phyloP scores from a whole-genome alignment of 1,140 invertebrate genomes.

The Zaprionus taronus region DNA sequence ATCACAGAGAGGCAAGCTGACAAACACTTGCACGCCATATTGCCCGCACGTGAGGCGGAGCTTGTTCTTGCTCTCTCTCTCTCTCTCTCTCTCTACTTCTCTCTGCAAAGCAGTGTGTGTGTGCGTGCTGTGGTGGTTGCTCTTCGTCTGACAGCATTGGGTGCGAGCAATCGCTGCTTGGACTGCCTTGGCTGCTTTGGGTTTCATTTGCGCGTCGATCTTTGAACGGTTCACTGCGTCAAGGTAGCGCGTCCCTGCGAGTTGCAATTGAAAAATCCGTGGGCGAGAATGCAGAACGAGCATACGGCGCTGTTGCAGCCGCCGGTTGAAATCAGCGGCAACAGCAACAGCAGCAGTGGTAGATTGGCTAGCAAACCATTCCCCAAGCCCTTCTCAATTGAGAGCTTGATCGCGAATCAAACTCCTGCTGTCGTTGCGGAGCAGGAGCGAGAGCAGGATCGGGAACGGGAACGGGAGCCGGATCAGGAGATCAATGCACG shows the following conservation, averaged over 20 bases:
- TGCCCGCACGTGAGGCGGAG: slow-evolving; percentile 63
- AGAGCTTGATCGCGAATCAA: slow-evolving; percentile 81
- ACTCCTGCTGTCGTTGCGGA: slow-evolving; percentile 45
- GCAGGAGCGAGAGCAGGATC: slow-evolving; percentile 29
- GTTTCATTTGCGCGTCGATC: slow-evolving; percentile 73
- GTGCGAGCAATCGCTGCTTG: slow-evolving; percentile 28
- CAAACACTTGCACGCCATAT: slow-evolving; percentile 74
- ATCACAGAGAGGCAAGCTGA: slow-evolving; percentile 37
- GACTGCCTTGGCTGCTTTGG: slow-evolving; percentile 31
- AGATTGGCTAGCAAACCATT: slow-evolving; percentile 69
- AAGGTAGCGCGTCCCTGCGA: slow-evolving; percentile 21
- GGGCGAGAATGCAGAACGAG: slow-evolving; percentile 54
- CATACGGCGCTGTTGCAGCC: slow-evolving; percentile 50
- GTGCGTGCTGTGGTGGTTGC: slow-evolving; percentile 31
- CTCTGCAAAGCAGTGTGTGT: neutral
- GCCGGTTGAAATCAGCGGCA: slow-evolving; percentile 33
- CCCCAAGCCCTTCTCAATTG: slow-evolving; percentile 82
- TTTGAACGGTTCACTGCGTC: slow-evolving; percentile 83
- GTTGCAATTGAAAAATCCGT: slow-evolving; percentile 6
- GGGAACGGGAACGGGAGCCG: slow-evolving; percentile 21
- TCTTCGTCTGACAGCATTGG: slow-evolving; percentile 39
- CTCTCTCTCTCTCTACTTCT: slow-evolving; percentile 10
- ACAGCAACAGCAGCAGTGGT: slow-evolving; percentile 50
- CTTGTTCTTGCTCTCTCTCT: slow-evolving; percentile 9
- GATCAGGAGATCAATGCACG: slow-evolving; percentile 69